Evolutionary conservation across 2,888 invertebrate species (phyloP).

Genomic region (Imbricaverruca yamaguchii): DNA sequence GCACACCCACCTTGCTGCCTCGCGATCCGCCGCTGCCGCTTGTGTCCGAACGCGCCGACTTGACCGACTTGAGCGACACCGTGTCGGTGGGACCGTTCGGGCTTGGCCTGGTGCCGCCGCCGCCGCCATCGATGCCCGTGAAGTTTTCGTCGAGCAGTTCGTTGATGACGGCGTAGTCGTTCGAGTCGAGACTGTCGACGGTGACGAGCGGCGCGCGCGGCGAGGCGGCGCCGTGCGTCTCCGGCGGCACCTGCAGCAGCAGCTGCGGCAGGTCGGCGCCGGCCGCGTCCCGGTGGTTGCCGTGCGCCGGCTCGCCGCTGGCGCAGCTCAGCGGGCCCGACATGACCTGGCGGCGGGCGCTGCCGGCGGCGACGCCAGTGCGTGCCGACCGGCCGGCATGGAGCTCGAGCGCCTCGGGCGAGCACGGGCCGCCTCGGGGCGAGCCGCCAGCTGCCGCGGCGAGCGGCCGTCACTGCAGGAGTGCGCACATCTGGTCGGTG

Average conservation of each 20-base stretch:
- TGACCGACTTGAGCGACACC: constrained; percentile 9
- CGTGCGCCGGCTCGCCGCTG: background rate
- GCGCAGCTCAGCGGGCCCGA: background rate
- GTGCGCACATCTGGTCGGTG: background rate
- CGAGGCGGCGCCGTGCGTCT: background rate
- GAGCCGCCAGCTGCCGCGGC: background rate
- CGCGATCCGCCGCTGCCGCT: background rate
- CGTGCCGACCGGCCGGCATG: background rate
- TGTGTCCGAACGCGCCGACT: background rate
- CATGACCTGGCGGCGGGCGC: background rate
- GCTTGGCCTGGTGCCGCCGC: background rate
- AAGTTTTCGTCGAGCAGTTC: constrained; percentile 13
- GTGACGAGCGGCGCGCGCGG: background rate
- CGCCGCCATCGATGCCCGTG: background rate
- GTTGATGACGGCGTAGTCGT: constrained; percentile 7
- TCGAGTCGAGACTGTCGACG: constrained; percentile 11
- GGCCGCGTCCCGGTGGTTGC: background rate
- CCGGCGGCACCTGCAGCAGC: background rate
- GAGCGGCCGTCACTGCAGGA: background rate
- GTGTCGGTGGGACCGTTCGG: constrained; percentile 14
- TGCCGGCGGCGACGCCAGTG: background rate
- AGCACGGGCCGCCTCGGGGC: background rate
- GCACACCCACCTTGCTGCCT: constrained; percentile 1
- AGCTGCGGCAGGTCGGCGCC: background rate
- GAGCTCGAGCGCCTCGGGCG: background rate